Evolutionary conservation across 2,888 invertebrate species (phyloP).

Genomic region (Heliconius sara): DNA sequence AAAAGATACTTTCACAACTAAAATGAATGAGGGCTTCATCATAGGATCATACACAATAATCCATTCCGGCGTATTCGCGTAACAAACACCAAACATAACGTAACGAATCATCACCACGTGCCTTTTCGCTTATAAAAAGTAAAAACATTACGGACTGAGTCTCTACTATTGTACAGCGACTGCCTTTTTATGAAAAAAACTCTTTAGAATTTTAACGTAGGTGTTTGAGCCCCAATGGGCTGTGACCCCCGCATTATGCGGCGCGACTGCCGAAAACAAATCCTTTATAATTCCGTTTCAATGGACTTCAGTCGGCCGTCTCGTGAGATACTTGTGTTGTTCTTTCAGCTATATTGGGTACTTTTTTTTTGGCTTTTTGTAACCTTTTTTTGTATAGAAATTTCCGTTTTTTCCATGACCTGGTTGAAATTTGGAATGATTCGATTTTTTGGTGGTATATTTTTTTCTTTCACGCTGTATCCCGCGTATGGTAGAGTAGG

Average conservation of each 20-base stretch:
- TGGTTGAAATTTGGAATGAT: slow-evolving; percentile 5
- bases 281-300: slow-evolving; percentile 43
- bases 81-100: slow-evolving; percentile 33
- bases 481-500: not conserved
- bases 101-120: slow-evolving; percentile 53
- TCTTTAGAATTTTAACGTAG: slow-evolving; percentile 50
- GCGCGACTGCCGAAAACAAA: slow-evolving; percentile 44
- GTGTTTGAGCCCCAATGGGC: slow-evolving; percentile 49
- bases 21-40: slow-evolving; percentile 3
- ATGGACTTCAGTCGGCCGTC: slow-evolving; percentile 31
- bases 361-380: not conserved
- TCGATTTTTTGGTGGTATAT: not conserved
- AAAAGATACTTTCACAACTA: not conserved
- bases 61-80: not conserved
- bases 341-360: slow-evolving; percentile 4
- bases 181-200: slow-evolving; percentile 50
- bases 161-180: slow-evolving; percentile 51
- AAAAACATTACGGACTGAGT: slow-evolving; percentile 55
- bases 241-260: slow-evolving; percentile 48
- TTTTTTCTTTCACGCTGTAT: not conserved
- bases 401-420: not conserved
- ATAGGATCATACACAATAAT: slow-evolving; percentile 26
- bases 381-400: not conserved
- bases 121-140: slow-evolving; percentile 50
- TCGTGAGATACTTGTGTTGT: slow-evolving; percentile 32